Percentiles rank a stretch among this genome's conserved stretches.
These are phyloP conservation scores for Ichneumoninae sp. DNA, from an alignment of 2,888 invertebrate species.

Conservation along the genomic window DNA sequence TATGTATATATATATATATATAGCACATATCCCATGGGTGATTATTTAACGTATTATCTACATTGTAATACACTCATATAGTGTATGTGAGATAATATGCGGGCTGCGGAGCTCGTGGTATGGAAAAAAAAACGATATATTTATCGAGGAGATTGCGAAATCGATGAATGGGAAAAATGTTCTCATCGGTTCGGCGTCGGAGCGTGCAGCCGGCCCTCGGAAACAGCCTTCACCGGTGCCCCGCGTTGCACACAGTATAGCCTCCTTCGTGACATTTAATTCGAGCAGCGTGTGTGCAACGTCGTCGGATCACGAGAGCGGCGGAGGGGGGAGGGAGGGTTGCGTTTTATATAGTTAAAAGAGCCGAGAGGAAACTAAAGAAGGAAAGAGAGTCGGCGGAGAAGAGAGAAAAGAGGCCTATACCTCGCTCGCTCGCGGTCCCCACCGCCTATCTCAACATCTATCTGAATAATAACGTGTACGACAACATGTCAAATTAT, in stretches of 20 bases:
- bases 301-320: slow-evolving; percentile 49
- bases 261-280: slow-evolving; percentile 71
- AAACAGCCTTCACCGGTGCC: not conserved
- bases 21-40: not conserved
- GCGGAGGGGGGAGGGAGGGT: slow-evolving; percentile 24
- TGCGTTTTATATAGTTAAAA: slow-evolving; percentile 42
- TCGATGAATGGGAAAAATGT: slow-evolving; percentile 46
- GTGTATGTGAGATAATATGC: not conserved
- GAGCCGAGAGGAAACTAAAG: slow-evolving; percentile 29
- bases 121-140: not conserved
- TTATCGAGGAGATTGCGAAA: slow-evolving; percentile 26
- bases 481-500: slow-evolving; percentile 84
- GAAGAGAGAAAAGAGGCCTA: slow-evolving; percentile 64
- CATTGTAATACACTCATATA: not conserved
- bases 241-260: slow-evolving; percentile 42
- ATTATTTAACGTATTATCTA: not conserved
- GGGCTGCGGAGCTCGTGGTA: not conserved
- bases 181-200: slow-evolving; percentile 36
- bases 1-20: no score
- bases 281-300: slow-evolving; percentile 57
- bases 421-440: slow-evolving; percentile 58
- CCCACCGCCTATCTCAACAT: slow-evolving; percentile 81
- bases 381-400: slow-evolving; percentile 44
- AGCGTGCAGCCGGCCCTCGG: slow-evolving; percentile 33
- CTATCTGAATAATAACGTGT: slow-evolving; percentile 84